phyloP scores from a whole-genome alignment of 2,113 vertebrate genomes.

The Rhea pennata region DNA sequence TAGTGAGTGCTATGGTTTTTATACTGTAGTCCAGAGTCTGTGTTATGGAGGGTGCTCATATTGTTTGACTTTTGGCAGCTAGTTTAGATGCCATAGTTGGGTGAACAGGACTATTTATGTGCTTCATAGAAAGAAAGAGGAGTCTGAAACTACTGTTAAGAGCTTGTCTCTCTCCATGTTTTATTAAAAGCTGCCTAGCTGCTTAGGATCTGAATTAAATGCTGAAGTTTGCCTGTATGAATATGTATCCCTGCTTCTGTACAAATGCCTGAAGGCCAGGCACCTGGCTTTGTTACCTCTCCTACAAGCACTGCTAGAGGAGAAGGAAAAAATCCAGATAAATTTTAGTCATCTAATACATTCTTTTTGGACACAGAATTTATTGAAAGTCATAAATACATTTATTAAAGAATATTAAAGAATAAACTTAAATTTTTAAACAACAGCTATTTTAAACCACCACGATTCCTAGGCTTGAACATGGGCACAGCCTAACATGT shows the following conservation, averaged over 20 bases:
- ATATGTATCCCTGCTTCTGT: background rate
- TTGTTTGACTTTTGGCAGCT: background rate
- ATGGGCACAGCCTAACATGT: accelerated
- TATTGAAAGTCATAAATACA: background rate
- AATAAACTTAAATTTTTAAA: background rate
- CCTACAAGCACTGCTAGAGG: background rate
- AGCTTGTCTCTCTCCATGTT: background rate
- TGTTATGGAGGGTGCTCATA: accelerated
- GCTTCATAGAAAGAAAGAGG: background rate
- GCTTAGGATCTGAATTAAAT: background rate
- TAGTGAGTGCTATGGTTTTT: background rate
- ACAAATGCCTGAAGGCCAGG: background rate
- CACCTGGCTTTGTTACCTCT: background rate
- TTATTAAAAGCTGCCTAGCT: background rate
- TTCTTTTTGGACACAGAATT: background rate
- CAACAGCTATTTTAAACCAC: background rate
- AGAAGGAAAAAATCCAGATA: background rate
- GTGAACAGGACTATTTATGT: background rate
- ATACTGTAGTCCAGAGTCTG: background rate
- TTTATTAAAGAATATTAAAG: background rate
- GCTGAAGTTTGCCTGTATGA: background rate
- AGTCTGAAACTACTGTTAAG: background rate
- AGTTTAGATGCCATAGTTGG: too few species aligned
- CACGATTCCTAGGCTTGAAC: background rate
- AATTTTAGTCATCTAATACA: background rate